These are phyloP conservation scores for Barnardius zonarius DNA, from an alignment of 2,113 vertebrate species.

Conservation along the genomic window DNA sequence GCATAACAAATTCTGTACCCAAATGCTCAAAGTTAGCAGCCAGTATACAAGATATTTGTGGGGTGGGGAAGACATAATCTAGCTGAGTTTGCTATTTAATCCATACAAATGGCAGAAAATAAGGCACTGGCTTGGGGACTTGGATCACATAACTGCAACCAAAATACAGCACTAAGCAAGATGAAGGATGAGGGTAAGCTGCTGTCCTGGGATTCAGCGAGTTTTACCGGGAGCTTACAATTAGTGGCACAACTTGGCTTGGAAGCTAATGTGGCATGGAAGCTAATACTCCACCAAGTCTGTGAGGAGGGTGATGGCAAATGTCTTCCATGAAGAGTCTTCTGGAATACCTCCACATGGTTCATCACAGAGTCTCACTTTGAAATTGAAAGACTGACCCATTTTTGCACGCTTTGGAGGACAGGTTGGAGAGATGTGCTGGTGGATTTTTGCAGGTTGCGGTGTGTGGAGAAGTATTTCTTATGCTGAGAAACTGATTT, in stretches of 20 bases:
- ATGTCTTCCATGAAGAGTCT: not conserved
- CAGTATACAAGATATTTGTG: not conserved
- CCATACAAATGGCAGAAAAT: not conserved
- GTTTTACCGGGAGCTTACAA: not conserved
- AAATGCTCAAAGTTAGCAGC: not conserved
- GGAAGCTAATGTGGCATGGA: not conserved
- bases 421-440: not conserved
- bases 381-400: not conserved
- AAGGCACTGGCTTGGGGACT: not conserved
- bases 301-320: not conserved
- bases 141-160: not conserved
- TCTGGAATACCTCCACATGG: not conserved
- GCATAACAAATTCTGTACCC: not conserved
- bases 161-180: not conserved
- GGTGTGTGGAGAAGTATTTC: not conserved
- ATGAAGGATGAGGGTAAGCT: not conserved
- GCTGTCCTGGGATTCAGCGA: not conserved
- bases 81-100: not conserved
- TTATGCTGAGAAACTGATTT: not conserved
- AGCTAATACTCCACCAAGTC: not conserved
- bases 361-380: not conserved
- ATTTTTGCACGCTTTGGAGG: not conserved
- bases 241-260: not conserved
- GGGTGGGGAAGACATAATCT: not conserved
- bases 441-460: not conserved